Evolutionary conservation across 2,797 vertebrate species (phyloP).

Genomic region (Gymnothorax reevesii): DNA sequence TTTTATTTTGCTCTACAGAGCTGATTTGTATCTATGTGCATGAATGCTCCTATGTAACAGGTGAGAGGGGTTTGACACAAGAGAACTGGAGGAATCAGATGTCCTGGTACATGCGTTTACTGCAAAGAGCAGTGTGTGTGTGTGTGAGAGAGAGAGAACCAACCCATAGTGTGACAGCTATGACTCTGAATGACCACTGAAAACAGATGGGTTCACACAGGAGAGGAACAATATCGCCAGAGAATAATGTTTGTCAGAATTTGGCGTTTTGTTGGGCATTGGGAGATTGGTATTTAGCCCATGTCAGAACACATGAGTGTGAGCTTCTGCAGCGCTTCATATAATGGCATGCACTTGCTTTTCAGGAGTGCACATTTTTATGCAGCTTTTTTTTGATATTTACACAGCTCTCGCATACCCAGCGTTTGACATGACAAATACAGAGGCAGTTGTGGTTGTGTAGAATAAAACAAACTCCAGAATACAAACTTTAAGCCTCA

Average conservation of each 20-base stretch:
- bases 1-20: background rate
- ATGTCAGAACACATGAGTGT: background rate
- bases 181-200: too few species aligned
- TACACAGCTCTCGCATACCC: background rate
- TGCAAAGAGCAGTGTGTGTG: background rate
- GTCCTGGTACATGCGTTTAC: background rate
- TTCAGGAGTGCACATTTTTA: background rate
- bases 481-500: background rate
- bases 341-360: background rate
- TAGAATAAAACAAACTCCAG: background rate
- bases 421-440: background rate
- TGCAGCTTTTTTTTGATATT: background rate
- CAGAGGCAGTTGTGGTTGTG: background rate
- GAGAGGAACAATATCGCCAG: background rate
- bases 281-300: background rate
- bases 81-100: background rate
- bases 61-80: background rate
- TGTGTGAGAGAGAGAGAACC: background rate
- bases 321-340: background rate
- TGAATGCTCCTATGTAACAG: background rate
- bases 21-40: background rate
- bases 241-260: background rate
- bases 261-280: background rate
- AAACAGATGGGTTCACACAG: background rate
- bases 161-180: background rate